phyloP scores from a whole-genome alignment of 2,888 invertebrate genomes.

The Ornithoptera priamus region DNA sequence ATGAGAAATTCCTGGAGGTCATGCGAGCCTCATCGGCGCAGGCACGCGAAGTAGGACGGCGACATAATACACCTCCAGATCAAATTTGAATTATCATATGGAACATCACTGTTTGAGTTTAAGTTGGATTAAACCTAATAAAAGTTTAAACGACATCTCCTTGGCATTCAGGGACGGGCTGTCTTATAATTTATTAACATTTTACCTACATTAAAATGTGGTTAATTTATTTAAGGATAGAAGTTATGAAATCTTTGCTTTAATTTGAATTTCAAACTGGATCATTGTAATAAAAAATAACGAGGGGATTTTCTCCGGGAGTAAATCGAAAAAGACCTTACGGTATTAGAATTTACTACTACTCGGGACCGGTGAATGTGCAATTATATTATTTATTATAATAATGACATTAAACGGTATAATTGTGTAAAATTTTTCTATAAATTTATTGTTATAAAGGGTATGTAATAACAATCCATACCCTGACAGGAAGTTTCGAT shows the following conservation, averaged over 20 bases:
- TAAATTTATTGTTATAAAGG: too few species aligned
- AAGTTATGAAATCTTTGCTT: neutral
- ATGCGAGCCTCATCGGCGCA: conserved; percentile 10
- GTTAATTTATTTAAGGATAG: neutral
- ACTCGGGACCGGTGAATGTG: too few species aligned
- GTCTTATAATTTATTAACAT: neutral
- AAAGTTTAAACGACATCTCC: neutral
- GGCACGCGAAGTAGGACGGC: neutral
- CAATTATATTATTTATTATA: too few species aligned
- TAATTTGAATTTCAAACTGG: neutral
- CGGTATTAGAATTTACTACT: neutral
- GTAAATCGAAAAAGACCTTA: neutral
- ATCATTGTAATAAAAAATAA: neutral
- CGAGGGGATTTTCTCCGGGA: neutral
- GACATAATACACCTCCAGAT: conserved; percentile 2
- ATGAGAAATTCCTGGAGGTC: conserved; percentile 24
- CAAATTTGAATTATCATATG: conserved; percentile 7
- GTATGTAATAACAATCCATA: too few species aligned
- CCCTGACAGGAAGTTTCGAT: too few species aligned
- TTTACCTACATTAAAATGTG: neutral
- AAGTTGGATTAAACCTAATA: neutral
- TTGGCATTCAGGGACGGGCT: neutral
- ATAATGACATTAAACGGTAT: too few species aligned
- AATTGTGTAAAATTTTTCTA: too few species aligned
- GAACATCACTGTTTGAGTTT: neutral